Evolutionary conservation across 2,888 invertebrate genomes (phyloP), one percentile per base, ranked within the genome.

Genomic region (Lampropteryx suffumata): DNA sequence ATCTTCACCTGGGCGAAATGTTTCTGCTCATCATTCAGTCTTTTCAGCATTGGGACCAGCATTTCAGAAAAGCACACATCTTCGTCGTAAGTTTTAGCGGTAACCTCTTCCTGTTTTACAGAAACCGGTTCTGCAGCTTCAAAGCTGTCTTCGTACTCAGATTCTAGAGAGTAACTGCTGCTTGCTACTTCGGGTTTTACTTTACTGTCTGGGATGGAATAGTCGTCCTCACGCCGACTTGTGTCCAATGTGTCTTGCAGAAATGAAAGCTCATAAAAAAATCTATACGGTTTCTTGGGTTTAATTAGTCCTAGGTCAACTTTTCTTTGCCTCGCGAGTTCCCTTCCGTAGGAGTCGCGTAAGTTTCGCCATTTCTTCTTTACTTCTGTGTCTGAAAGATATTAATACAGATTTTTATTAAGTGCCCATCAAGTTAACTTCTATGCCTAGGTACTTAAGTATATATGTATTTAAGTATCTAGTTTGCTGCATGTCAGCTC

Each of bases 1-100:
- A 52, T 50, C 32, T 45, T 50, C 10, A 50, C 45, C 30, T 54
- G 49, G 0, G 57, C 53, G 29, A 43, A 57, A 33, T 53, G 53
- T 33, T 57, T 57, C 8, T 57, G 57, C 3, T 53, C 57, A 10
- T 57, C 57, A 14, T 53, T 57, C n/a, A 57, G 14, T 7, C 47
- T 53, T 34, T 50, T 53, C 9, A 57, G 10, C 44, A 57, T 37
- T 4, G 57, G 57, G 4, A 57, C 39, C n/a, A 57, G 17, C 53
- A 57, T 57, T 36, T 53, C 53, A 0, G 57, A 6, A 34, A 57
- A 57, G n/a, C 53, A 42, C 0, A 50, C 49, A n/a, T 56, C 56
- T 24, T 53, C 53, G 6, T 53, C 53, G 17, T 53, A 53, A 0
- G 48, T 36, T 32, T 44, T 53, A 0, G 29, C 42, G 1, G 26